Evolutionary conservation across 2,797 vertebrate species (phyloP), one percentile per base, ranked within the genome.

Genomic region (Lithobates pipiens): DNA sequence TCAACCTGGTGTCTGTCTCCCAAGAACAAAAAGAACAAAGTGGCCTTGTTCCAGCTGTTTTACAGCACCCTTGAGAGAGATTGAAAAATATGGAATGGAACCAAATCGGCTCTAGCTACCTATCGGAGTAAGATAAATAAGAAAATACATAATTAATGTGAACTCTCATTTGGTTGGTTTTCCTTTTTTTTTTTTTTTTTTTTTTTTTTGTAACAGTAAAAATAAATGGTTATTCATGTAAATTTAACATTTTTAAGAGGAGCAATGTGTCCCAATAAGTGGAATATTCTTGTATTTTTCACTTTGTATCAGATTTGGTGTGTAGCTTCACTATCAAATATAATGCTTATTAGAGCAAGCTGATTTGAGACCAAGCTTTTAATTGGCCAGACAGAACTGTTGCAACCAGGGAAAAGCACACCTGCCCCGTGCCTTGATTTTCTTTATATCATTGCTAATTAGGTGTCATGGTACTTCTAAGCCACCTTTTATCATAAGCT

Each of bases 381-480:
- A 74, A 74, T 42, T 74, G n/a, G 34, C 72, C 72, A n/a, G 39
- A 21, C 71, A 74, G 23, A 74, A 27, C 36, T 36, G 69, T 42
- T 23, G 72, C 23, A 21, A 44, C 36, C 10, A 42, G 23, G 21
- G 34, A 74, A 42, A 46, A 42, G 23, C 11, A 25, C 23, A 42
- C n/a, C 34, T 44, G 39, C 72, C 72, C 72, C 9, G n/a, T 74
- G 34, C n/a, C 39, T 74, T 46, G 29, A 42, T 74, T n/a, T 74
- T 21, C 72, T 72, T 72, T 34, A 72, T 46, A 44, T 44, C 72
- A 39, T 46, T 44, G 34, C 72, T 74, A 74, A 74, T 74, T 74
- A 74, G 72, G 34, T 74, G 72, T 74, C 72, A 74, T 10, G 25
- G 39, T 39, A 42, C 23, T 74, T 74, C 23, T 72, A 44, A 42